Evolutionary conservation across 2,888 invertebrate genomes (phyloP).

Genomic region (Pyrocoelia pectoralis): DNA sequence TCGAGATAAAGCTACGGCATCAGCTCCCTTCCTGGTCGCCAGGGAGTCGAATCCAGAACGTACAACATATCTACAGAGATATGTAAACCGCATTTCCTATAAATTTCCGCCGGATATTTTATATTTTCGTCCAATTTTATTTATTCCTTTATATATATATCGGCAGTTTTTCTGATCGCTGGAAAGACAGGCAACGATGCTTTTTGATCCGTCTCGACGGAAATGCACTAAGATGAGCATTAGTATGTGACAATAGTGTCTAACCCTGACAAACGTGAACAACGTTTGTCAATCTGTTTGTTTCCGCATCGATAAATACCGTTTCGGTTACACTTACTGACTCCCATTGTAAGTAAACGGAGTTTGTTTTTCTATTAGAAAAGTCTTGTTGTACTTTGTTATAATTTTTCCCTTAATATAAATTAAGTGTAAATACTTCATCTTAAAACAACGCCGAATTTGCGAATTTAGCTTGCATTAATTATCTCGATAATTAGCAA

Average conservation of each 20-base stretch:
- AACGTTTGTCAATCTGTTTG: slow-evolving; percentile 58
- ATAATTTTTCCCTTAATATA: no score
- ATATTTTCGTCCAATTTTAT: slow-evolving; percentile 48
- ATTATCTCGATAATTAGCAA: slow-evolving; percentile 50
- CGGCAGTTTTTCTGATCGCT: slow-evolving; percentile 39
- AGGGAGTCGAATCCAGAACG: slow-evolving; percentile 37
- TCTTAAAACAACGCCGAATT: no score
- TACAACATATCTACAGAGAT: slow-evolving; percentile 39
- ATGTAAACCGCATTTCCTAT: slow-evolving; percentile 51
- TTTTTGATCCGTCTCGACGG: slow-evolving; percentile 36
- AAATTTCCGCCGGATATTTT: slow-evolving; percentile 52
- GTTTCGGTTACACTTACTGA: slow-evolving; percentile 39
- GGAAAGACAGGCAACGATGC: slow-evolving; percentile 37
- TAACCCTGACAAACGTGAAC: slow-evolving; percentile 55
- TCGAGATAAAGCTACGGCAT: slow-evolving; percentile 29
- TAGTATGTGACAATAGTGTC: slow-evolving; percentile 54
- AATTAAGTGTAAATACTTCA: no score
- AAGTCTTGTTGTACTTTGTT: no score
- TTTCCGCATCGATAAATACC: slow-evolving; percentile 57
- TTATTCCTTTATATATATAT: slow-evolving; percentile 39
- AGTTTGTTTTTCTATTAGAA: no score
- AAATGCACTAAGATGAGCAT: slow-evolving; percentile 47
- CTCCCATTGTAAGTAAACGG: slow-evolving; percentile 18
- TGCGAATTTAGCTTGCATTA: slow-evolving; percentile 42
- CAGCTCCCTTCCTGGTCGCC: slow-evolving; percentile 38